Base-by-base conservation (phyloP, 2,797 vertebrate genomes). In the Cottoperca gobio region DNA sequence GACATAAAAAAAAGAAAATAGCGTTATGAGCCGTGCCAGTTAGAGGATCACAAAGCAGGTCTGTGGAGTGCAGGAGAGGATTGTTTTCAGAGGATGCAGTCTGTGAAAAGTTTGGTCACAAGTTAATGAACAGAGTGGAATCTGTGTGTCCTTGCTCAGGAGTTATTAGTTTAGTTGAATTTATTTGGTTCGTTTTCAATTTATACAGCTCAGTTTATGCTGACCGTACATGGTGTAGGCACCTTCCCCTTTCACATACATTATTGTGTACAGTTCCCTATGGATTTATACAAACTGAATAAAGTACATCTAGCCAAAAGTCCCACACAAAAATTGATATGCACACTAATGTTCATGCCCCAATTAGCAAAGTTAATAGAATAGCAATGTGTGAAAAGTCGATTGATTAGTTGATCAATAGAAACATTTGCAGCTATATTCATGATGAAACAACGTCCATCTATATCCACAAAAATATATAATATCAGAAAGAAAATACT, bases 11-110 rank as follows among this genome's bases (percentile, higher is more conserved):
- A 60, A 58, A 55, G 66, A 69, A 73, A 58, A 78, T 11, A 37
- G 28, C 63, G 77, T 71, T 55, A 64, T 50, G 69, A 82, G 64
- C 4, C 59, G n/a, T 53, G 71, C 73, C 63, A 70, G 81, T 52
- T 31, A 50, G 37, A 79, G 31, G 40, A 49, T 57, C 40, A 10
- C 7, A 13, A 70, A 5, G 37, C 61, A 33, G 63, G 49, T 63
- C 50, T 68, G 63, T 16, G 66, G 53, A 39, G 26, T 21, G 57
- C 0, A 19, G 50, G 12, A 8, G 33, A 37, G 8, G 23, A 14
- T 53, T 8, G 0, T 39, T 43, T 26, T 33, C 10, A 73, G 50
- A 31, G 37, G 54, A 24, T n/a, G 37, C 31, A 24, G 13, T 49
- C 17, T 13, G 26, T 23, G 8, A 37, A n/a, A 62, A 24, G 55